Evolutionary conservation across 1,140 invertebrate species (phyloP).

Genomic region (Drosophila funebris): DNA sequence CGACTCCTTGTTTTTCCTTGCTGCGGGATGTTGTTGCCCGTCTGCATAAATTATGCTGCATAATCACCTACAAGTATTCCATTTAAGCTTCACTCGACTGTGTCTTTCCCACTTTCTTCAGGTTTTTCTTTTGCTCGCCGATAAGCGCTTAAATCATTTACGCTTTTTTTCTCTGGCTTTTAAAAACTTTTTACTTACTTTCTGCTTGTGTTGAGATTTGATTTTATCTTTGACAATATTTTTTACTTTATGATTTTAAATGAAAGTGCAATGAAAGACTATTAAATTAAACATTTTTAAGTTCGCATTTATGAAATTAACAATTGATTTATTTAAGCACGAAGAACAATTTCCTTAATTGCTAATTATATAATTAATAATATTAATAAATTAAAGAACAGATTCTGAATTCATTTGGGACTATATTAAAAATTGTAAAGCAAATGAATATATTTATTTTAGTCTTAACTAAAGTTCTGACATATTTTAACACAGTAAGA

Average conservation of each 20-base stretch:
- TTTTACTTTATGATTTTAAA: conserved; percentile 14
- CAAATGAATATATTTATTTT: too few relatives aligned
- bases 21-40: conserved; percentile 37
- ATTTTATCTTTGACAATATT: conserved; percentile 5
- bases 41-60: conserved; percentile 77
- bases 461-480: too few relatives aligned
- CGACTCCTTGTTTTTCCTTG: conserved; percentile 9
- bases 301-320: background rate
- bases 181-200: conserved; percentile 25
- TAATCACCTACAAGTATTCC: conserved; percentile 75
- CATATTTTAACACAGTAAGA: too few relatives aligned
- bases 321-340: too few relatives aligned
- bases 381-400: too few relatives aligned
- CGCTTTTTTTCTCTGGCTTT: conserved; percentile 26
- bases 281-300: background rate
- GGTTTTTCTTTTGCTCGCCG: conserved; percentile 25
- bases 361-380: too few relatives aligned
- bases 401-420: too few relatives aligned
- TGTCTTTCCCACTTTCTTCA: conserved; percentile 23
- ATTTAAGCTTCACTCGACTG: conserved; percentile 64
- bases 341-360: too few relatives aligned
- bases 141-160: conserved; percentile 78
- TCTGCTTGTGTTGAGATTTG: conserved; percentile 1
- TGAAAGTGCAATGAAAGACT: background rate
- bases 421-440: too few relatives aligned